phyloP scores from a whole-genome alignment of 2,113 vertebrate genomes.

The Boulengeromyrus knoepffleri region DNA sequence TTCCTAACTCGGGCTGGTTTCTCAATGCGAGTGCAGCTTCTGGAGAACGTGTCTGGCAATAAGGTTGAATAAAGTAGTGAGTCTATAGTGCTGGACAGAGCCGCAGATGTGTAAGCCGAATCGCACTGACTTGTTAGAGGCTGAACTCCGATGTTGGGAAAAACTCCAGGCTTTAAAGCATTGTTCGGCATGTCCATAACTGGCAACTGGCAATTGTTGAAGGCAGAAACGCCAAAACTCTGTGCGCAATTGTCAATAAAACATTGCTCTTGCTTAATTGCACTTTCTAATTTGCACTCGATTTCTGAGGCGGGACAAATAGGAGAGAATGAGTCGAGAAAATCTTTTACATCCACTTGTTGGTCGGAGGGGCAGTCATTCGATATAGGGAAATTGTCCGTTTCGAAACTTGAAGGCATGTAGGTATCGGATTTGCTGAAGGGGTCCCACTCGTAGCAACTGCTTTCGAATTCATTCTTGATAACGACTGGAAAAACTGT shows the following conservation, averaged over 20 bases:
- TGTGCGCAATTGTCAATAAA: conserved; percentile 64
- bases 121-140: conserved; percentile 56
- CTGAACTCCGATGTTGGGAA: conserved; percentile 48
- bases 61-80: conserved; percentile 59
- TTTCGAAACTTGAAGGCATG: conserved; percentile 61
- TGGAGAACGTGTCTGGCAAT: conserved; percentile 50
- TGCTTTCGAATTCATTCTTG: conserved; percentile 72
- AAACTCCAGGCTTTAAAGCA: conserved; percentile 50
- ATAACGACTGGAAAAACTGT: conserved; percentile 75
- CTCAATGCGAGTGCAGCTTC: conserved; percentile 67
- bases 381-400: conserved; percentile 66
- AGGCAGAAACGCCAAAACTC: conserved; percentile 56
- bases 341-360: conserved; percentile 68
- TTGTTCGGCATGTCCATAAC: conserved; percentile 54
- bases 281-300: conserved; percentile 65
- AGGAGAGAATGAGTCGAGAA: conserved; percentile 63
- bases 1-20: conserved; percentile 69
- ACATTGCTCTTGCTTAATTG: conserved; percentile 65
- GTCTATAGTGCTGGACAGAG: conserved; percentile 56
- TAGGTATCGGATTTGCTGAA: conserved; percentile 63
- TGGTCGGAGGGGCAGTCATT: conserved; percentile 62
- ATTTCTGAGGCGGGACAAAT: conserved; percentile 60
- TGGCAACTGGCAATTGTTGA: conserved; percentile 56
- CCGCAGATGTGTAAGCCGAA: conserved; percentile 61
- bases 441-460: conserved; percentile 78